Evolutionary conservation across 1,140 invertebrate species (phyloP), one percentile per base, ranked within the genome.

Genomic region (Drosophila gunungcola): DNA sequence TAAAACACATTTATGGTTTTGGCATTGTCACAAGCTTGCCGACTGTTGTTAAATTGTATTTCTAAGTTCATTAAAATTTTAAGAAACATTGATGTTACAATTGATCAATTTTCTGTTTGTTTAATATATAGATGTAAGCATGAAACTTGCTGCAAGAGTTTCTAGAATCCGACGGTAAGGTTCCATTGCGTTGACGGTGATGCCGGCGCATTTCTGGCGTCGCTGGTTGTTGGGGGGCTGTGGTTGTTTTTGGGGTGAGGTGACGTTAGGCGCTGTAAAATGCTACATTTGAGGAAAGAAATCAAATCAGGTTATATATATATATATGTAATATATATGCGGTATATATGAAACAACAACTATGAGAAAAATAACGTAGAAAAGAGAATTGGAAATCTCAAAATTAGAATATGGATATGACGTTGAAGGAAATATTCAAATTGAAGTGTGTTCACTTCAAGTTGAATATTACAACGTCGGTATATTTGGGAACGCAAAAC

Each of bases 211-310:
- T 48, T 67, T 64, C 53, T 25, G 34, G 36, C 58, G 56, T 51
- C 41, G 45, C 58, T 73, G 81, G 39, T 21, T 21, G 16, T 21
- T 21, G 16, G 16, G 16, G 16, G 16, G 16, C 16, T 6, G 29
- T 32, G 29, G 64, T 73, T 54, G 67, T 25, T 54, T 65, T 61
- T 42, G 58, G 51, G 79, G 64, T 64, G 73, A 56, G 48, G 63
- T 57, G 83, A 70, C 65, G 75, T 84, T 67, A 58, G 80, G 72
- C 63, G 74, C 84, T 89, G 84, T 83, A 89, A 88, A 73, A 83
- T 73, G 83, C 83, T 88, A 88, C 84, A 88, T 88, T 88, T 88
- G 80, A 77, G 83, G 84, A 88, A 88, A 88, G 75, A 88, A 88
- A 88, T 89, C 76, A 88, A 83, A 88, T 88, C 83, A 88, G 74